Evolutionary conservation across 64 coral and sea anemone species (phyloP).

Genomic region (Montipora efflorescens): DNA sequence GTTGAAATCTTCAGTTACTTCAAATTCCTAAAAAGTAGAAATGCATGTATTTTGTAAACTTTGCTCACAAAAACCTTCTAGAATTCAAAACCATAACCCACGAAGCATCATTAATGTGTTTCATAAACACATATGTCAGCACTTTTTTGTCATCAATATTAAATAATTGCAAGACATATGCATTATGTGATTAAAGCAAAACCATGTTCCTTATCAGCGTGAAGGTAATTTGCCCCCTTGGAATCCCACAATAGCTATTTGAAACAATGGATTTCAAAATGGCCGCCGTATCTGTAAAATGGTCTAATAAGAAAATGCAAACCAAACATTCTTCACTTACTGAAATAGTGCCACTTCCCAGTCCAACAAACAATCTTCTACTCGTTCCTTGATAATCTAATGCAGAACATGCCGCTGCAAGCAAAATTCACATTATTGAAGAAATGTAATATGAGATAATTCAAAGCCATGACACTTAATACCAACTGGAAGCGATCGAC

Average conservation of each 20-base stretch:
- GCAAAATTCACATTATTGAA: not conserved
- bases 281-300: too few species aligned
- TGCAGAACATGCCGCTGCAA: conserved; percentile 79
- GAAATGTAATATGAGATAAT: not conserved
- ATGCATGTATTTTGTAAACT: not conserved
- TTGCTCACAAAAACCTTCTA: not conserved
- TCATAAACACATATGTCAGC: too few species aligned
- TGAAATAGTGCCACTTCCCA: conserved; percentile 91
- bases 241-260: too few species aligned
- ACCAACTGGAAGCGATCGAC: too few species aligned
- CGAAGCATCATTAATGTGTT: not conserved
- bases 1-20: conserved; percentile 94
- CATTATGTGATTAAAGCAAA: too few species aligned
- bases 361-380: conserved; percentile 95
- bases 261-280: too few species aligned
- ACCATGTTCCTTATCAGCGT: too few species aligned
- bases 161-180: too few species aligned
- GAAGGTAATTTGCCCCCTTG: too few species aligned
- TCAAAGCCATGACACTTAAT: not conserved
- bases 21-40: conserved; percentile 81
- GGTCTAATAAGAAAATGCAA: not conserved
- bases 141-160: too few species aligned
- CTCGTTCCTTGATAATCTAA: conserved; percentile 95
- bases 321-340: conserved; percentile 34
- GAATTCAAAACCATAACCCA: not conserved